Base-by-base conservation (phyloP, 2,797 vertebrate species). In the Tenualosa ilisha region DNA sequence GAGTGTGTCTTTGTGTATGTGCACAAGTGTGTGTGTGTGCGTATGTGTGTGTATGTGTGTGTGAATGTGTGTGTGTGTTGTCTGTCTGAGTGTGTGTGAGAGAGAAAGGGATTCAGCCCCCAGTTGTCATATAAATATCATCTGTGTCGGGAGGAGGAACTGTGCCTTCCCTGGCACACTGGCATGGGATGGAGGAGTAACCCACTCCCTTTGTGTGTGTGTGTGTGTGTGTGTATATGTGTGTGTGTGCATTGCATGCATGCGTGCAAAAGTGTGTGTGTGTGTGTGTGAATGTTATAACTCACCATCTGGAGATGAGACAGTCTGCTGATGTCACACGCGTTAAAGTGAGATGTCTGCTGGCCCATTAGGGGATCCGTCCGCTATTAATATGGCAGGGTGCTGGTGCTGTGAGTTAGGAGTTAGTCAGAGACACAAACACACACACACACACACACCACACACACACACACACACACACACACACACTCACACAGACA, bases 131-230 rank as follows among this genome's bases (percentile, higher is more conserved):
- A 83, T 88, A 68, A 65, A 51, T 54, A 63, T 46, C 56, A 65
- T 81, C 81, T 87, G 82, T 84, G 72, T 43, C 53, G 8, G 63
- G 63, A 88, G 84, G n/a, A 53, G 40, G 3, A 20, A 46, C 84
- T 61, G 13, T 40, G 20, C 26, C 53, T 82, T 85, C 1, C 79
- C 59, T 6, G 63, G n/a, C 43, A 75, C 37, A 65, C 59, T 6
- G 54, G n/a, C 43, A 63, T 37, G 22, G 20, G 75, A 37, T 26
- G 54, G 49, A 84, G 37, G 54, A 65, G 46, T 75, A 24, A 53
- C 22, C 20, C 8, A 37, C 65, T 81, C 51, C 46, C 46, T 46
- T 46, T 46, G 46, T 46, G 46, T 46, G 7, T 46, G 46, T 46
- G 46, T 46, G 46, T 46, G 46, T 46, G 46, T 46, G 12, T 53